Conservation (phyloP, 2,888 invertebrate genomes). For the Metallyticus violacea region DNA sequence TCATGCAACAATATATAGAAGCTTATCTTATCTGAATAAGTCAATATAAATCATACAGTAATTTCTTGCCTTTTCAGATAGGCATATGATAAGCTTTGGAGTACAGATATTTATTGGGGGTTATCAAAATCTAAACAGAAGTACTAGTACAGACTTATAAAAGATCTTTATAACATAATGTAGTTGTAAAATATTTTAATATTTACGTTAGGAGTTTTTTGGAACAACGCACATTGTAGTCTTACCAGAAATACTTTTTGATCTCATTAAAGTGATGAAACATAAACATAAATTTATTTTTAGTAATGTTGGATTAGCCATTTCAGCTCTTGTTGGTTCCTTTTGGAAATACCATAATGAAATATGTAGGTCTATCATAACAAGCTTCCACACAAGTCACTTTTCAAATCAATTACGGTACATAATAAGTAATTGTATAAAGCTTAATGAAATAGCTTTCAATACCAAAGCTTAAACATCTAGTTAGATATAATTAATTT, state of each 20-base stretch:
- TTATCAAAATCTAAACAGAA: neutral
- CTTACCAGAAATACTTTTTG: neutral
- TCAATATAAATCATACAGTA: neutral
- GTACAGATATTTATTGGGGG: too few relatives aligned
- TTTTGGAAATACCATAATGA: neutral
- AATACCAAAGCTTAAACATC: neutral
- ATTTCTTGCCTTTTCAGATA: neutral
- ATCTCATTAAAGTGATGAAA: neutral
- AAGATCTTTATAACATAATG: neutral
- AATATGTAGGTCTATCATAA: neutral
- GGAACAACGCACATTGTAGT: neutral
- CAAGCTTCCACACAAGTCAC: neutral
- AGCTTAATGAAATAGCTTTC: neutral
- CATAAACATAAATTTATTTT: neutral
- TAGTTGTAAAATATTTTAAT: neutral
- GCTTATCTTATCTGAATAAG: neutral
- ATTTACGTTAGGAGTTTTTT: neutral
- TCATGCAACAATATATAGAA: neutral
- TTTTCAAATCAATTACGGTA: neutral
- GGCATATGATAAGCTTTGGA: neutral
- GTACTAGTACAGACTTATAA: neutral
- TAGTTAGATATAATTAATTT: neutral
- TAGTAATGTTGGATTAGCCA: neutral
- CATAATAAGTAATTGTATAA: neutral
- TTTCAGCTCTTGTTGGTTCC: neutral